These are phyloP conservation scores for Platyrinchus mystaceus DNA, from an alignment of 2,797 vertebrate species.

Conservation along the genomic window DNA sequence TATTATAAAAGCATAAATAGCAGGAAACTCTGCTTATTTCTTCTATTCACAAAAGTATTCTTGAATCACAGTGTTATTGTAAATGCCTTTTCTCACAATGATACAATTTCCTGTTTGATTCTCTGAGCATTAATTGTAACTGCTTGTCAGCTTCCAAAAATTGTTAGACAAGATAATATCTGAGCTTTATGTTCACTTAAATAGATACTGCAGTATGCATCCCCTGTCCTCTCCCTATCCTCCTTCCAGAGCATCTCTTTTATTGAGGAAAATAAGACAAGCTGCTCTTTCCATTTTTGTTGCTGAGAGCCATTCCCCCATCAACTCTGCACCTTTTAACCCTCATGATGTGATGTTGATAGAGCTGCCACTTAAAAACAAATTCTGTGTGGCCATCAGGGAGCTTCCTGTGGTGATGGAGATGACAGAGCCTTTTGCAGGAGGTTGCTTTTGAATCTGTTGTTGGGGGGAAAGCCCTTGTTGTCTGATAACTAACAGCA, in stretches of 20 bases:
- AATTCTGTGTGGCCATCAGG: slow-evolving; percentile 18
- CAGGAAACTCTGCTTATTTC: slow-evolving; percentile 53
- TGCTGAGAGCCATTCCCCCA: background rate
- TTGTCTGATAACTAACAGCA: slow-evolving; percentile 6
- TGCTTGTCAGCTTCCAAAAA: slow-evolving; percentile 42
- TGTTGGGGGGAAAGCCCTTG: background rate
- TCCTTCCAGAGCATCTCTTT: background rate
- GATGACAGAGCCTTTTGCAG: slow-evolving; percentile 23
- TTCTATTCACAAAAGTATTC: slow-evolving; percentile 52
- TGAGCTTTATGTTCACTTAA: background rate
- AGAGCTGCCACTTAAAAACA: slow-evolving; percentile 44
- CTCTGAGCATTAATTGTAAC: slow-evolving; percentile 23
- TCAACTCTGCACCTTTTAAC: slow-evolving; percentile 41
- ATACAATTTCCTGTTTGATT: slow-evolving; percentile 43
- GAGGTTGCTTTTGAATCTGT: slow-evolving; percentile 7
- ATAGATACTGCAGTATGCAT: background rate
- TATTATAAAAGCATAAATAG: slow-evolving; percentile 40
- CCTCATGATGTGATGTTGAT: slow-evolving; percentile 37
- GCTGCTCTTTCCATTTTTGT: slow-evolving; percentile 28
- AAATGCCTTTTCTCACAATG: background rate
- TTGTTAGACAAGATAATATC: slow-evolving; percentile 23
- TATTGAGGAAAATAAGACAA: slow-evolving; percentile 7
- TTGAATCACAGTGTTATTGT: slow-evolving; percentile 40
- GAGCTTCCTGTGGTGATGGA: background rate
- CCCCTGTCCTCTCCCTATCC: background rate